Percentiles rank a stretch among this genome's conserved stretches.
Evolutionary conservation across 2,797 vertebrate species (phyloP).

Genomic region (Hydrolagus colliei): DNA sequence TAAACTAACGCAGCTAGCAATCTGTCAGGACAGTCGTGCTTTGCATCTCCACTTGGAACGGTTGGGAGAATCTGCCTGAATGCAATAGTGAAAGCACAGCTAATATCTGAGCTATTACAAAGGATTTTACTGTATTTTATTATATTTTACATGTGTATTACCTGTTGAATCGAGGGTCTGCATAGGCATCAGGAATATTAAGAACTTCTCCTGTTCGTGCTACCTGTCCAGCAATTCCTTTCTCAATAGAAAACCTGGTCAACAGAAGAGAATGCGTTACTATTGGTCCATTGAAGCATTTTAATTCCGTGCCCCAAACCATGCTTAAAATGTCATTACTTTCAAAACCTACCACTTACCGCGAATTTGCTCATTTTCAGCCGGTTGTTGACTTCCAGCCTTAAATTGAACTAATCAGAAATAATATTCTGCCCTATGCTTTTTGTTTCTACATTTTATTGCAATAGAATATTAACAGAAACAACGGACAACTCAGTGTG

Average conservation of each 20-base stretch:
- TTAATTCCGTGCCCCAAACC: not conserved
- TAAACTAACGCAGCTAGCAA: too few species aligned
- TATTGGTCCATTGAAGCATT: not conserved
- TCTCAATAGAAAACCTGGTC: conserved; percentile 94
- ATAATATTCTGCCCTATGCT: too few species aligned
- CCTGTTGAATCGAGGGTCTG: conserved; percentile 98
- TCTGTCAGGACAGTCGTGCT: too few species aligned
- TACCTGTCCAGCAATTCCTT: conserved; percentile 96
- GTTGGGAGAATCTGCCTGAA: too few species aligned
- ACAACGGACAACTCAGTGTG: too few species aligned
- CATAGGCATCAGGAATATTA: conserved; percentile 98
- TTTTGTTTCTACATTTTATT: too few species aligned
- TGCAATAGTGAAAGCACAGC: too few species aligned
- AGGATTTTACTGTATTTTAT: not conserved
- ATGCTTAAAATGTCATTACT: not conserved
- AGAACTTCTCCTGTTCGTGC: conserved; percentile 93
- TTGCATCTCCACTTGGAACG: too few species aligned
- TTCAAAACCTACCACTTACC: conserved; percentile 48
- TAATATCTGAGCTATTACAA: not conserved
- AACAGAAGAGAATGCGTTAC: conserved; percentile 21
- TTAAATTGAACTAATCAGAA: too few species aligned
- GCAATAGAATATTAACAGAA: too few species aligned
- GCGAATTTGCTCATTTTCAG: too few species aligned
- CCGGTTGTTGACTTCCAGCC: too few species aligned
- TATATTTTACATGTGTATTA: conserved; percentile 41